A percentile compares a stretch with the other conserved stretches of the same genome.
These are phyloP conservation scores for Epirrhoe tristata DNA, from an alignment of 2,888 invertebrate genomes.

Conservation along the genomic window DNA sequence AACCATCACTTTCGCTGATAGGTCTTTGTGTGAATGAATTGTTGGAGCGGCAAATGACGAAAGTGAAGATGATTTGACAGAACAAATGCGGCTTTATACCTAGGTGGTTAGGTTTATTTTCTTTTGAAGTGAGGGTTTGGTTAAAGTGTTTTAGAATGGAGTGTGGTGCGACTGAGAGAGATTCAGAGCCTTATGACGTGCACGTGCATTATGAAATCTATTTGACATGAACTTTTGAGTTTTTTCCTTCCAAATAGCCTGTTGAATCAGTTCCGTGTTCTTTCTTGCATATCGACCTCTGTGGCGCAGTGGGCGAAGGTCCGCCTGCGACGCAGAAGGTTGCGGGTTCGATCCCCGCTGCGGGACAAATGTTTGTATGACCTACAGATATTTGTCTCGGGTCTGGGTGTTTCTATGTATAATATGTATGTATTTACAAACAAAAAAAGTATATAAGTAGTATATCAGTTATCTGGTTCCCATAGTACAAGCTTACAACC, in stretches of 20 bases:
- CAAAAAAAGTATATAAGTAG: too few species aligned
- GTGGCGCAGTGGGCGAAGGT: too few species aligned
- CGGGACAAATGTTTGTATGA: too few species aligned
- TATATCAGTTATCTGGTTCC: too few species aligned
- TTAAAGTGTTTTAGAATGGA: slow-evolving; percentile 50
- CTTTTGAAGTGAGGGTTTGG: slow-evolving; percentile 22
- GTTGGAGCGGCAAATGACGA: slow-evolving; percentile 61
- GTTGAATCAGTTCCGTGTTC: background rate
- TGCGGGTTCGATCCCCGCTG: too few species aligned
- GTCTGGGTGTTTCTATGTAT: too few species aligned
- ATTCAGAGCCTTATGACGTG: slow-evolving; percentile 81
- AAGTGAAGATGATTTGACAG: slow-evolving; percentile 52
- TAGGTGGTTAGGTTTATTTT: slow-evolving; percentile 46
- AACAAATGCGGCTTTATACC: slow-evolving; percentile 39
- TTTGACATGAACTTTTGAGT: slow-evolving; percentile 65
- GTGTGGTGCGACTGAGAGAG: slow-evolving; percentile 70
- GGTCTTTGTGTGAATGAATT: slow-evolving; percentile 55
- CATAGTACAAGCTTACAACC: too few species aligned
- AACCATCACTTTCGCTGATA: slow-evolving; percentile 29
- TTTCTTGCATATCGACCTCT: too few species aligned
- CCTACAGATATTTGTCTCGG: too few species aligned
- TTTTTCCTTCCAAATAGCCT: slow-evolving; percentile 49
- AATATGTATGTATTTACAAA: too few species aligned
- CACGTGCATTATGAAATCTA: slow-evolving; percentile 77
- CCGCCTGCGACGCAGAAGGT: too few species aligned